Evolutionary conservation across 2,113 vertebrate species (phyloP), one percentile per base, ranked within the genome.

Genomic region (Oxygymnocypris stewartii): DNA sequence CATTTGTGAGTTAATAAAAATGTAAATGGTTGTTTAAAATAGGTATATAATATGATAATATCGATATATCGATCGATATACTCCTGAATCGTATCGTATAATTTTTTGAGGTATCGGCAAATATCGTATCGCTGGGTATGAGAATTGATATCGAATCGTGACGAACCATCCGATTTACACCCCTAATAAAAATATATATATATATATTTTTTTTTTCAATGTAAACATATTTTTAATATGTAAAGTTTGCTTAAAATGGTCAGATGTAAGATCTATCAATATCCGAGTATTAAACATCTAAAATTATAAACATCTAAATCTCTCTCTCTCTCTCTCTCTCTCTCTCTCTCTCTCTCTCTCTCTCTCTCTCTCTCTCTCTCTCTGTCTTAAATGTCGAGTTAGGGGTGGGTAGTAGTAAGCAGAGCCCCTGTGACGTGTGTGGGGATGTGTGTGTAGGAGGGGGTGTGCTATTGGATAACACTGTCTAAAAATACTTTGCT

Each of bases 361-460:
- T 54, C 51, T 54, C 51, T 54, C 47, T 49, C 47, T 49, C 6
- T 57, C 51, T 63, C 84, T 78, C 79, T 37, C 61, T 61, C 44
- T 61, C 49, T 11, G n/a, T 78, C 95, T 96, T 96, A 98, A 96
- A 96, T 96, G 97, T 97, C 96, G 94, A 95, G 96, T 96, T 96
- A 96, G 42, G 61, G 67, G 6, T 57, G 35, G 31, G 47, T 35
- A 14, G 67, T 74, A 73, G 82, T 84, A 40, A 74, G 99, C 96
- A 96, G 96, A 95, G 97, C 98, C 92, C 49, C 96, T 96, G 98
- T 99, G 98, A 98, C 98, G 65, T 71, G 79, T 87, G 71, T 77
- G 61, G 83, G 75, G 25, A 35, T n/a, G 47, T 73, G 71, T 77
- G 44, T 16, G 77, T 35, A 87, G 90, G 90, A 89, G 90, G 90